Base-by-base conservation (phyloP, 2,113 vertebrate genomes). In the Orientallactaga bullata region DNA sequence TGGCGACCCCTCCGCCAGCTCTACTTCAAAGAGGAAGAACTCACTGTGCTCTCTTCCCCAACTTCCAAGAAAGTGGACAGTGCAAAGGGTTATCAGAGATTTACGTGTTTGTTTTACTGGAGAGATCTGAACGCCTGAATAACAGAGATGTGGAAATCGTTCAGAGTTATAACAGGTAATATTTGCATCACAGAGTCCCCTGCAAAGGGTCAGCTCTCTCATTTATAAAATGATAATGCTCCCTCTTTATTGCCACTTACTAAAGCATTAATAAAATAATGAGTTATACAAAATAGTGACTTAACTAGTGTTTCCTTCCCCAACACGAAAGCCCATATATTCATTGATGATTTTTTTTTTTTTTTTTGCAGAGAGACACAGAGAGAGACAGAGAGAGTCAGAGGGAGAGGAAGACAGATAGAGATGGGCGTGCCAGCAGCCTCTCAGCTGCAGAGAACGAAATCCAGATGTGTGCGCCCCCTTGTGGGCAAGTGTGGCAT, bases 31-130 rank as follows among this genome's bases (percentile, higher is more conserved):
- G n/a, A 47, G 16, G 60, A 76, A 60, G 32, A 94, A 42, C 10
- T 26, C 10, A 3, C 37, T 72, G 30, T n/a, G n/a, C 12, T 85
- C 7, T 85, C 23, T 28, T 85, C n/a, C 72, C 51, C 1, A 42
- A 3, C 10, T n/a, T 13, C 26, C 66, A 61, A 10, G 24, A 16
- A 18, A 68, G 20, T 1, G 9, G 9, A 4, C 32, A 51, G 8
- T 7, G 20, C 20, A 17, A 5, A 13, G 28, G 9, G n/a, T 7
- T 2, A 68, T 39, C 7, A 9, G 1, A 11, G 20, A 12, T 66
- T 74, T 86, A 7, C 60, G 39, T 86, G 26, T 39, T n/a, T 32
- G 28, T 28, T 21, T 35, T 4, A 18, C 7, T 32, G 18, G 20
- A 61, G 51, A 71, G 30, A 58, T 15, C 9, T 79, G 66, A 88